Base-by-base conservation (phyloP, 2,888 invertebrate genomes). In the Chrysolina haemoptera region DNA sequence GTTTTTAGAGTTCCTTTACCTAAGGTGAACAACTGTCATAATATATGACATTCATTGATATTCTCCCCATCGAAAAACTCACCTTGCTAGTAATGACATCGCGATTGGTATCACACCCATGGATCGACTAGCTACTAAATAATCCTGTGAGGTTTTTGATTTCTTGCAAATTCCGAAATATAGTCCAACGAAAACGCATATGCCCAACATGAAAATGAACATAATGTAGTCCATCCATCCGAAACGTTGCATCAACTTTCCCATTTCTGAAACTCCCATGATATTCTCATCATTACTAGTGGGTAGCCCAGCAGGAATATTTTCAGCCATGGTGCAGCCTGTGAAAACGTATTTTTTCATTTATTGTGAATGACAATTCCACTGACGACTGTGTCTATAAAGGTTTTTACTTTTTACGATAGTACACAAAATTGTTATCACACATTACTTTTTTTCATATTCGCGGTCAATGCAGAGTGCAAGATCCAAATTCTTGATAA, bases 51-150 rank as follows among this genome's bases (percentile, higher is more conserved):
- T 35, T 35, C 8, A 35, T 35, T 35, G 6, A 35, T 35, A 35
- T 35, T 6, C 4, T 35, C 8, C 35, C 8, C 0, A 35, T 35
- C 6, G 35, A 35, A 35, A 8, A 11, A 76, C 84, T 86, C 85
- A 94, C 94, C 94, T 96, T 68, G 96, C 96, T 75, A 96, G 92
- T 46, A 97, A 90, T 0, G 96, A 96, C 88, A 97, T 91, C 0
- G 97, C 95, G 88, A 96, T 96, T 0, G 97, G 97, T 77, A 97
- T 91, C 0, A 95, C 93, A 18, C 93, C 93, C 95, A 96, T 95
- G 82, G 93, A 93, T 80, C 95, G 90, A 71, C 94, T 94, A 22
- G 95, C 96, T 70, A 96, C 92, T 65, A 96, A 90, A 84, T 96
- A 96, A 84, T 94, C 94, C 84, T 92, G 91, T 1, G 93, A 90